These are phyloP conservation scores for Phrynocephalus vlangalii DNA, from an alignment of 2,797 vertebrate genomes.

Conservation along the genomic window DNA sequence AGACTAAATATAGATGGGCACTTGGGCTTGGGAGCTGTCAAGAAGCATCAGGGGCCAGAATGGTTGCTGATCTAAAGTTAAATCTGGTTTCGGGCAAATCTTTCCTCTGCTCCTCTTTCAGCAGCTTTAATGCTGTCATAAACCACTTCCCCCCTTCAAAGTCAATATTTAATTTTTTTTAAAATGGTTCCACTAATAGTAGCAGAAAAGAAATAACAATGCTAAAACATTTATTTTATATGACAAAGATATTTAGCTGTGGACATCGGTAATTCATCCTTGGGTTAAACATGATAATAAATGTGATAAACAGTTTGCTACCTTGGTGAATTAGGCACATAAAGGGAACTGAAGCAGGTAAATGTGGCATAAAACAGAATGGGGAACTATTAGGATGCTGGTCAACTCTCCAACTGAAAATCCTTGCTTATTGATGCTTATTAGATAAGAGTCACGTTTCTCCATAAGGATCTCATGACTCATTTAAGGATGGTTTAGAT, in stretches of 20 bases:
- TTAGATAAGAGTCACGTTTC: slow-evolving; percentile 2
- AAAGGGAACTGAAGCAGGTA: slow-evolving; percentile 68
- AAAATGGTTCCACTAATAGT: background rate
- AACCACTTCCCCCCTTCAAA: background rate
- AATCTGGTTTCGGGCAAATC: background rate
- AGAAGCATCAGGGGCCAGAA: background rate
- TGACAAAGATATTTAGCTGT: slow-evolving; percentile 19
- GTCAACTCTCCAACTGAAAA: slow-evolving; percentile 25
- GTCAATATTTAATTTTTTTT: background rate
- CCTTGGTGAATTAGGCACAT: slow-evolving; percentile 58
- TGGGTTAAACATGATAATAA: slow-evolving; percentile 48
- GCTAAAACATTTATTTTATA: background rate
- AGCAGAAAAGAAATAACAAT: background rate
- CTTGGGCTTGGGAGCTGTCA: background rate
- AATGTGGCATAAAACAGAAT: slow-evolving; percentile 58
- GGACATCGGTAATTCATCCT: slow-evolving; percentile 18
- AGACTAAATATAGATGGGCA: background rate
- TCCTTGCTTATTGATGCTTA: slow-evolving; percentile 31
- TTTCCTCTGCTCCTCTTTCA: accelerated
- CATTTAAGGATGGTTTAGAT: background rate
- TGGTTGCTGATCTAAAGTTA: background rate
- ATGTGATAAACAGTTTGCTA: slow-evolving; percentile 53
- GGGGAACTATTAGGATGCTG: slow-evolving; percentile 31
- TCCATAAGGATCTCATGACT: background rate
- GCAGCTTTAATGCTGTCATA: background rate